Evolutionary conservation across 2,113 vertebrate genomes (phyloP), one percentile per base, ranked within the genome.

Genomic region (Tachuris rubrigastra): DNA sequence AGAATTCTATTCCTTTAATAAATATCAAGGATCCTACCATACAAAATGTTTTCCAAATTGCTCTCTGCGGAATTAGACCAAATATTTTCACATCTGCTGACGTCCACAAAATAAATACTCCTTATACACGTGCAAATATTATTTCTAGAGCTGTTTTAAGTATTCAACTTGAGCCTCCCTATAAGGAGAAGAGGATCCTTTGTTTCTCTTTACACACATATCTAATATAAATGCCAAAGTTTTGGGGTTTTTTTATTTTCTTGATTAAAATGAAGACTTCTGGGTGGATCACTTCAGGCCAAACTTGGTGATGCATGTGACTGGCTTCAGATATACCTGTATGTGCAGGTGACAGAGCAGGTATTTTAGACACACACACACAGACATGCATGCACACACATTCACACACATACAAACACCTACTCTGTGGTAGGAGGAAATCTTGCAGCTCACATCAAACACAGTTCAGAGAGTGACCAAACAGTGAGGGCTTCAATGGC

Each of bases 401-500:
- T 42, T 55, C 47, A 24, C 18, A 22, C 7, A 22, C 28, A 25
- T 47, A 27, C 44, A 35, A 49, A 69, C 31, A 63, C 33, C 31
- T 12, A 5, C 24, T 23, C 31, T 0, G 4, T 22, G 33, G 18
- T 28, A 67, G 19, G 12, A 69, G 28, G 37, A 77, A 58, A 44
- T 52, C 60, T 81, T 78, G 55, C 25, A 46, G 30, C 41, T 88
- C 22, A 72, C 9, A 52, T 76, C 44, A 68, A 47, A 44, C 4
- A 3, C 3, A 1, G 30, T 73, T 79, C 66, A 72, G 44, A 65
- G 30, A 52, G 33, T 41, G 41, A 80, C 31, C 68, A 66, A 91
- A 68, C 0, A 0, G 6, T 58, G 58, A 85, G 22, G 21, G 31
- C 58, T 83, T 66, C 78, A 66, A 0, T 28, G 15, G 10, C 63